Evolutionary conservation across 2,113 vertebrate genomes (phyloP).

Genomic region (Periophthalmus modestus): DNA sequence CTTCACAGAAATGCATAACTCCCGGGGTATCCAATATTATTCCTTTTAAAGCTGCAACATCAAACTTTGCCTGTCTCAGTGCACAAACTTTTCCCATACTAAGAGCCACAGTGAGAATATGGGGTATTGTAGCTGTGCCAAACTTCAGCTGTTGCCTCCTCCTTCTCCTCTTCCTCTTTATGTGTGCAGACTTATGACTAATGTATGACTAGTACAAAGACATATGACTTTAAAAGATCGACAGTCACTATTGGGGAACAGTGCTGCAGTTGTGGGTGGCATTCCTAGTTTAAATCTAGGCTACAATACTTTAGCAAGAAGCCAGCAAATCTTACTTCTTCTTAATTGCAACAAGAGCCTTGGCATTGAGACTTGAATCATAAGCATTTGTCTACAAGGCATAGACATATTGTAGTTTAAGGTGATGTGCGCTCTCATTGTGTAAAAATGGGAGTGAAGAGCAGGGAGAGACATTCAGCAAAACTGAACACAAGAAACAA

Average conservation of each 20-base stretch:
- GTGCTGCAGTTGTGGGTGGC: neutral
- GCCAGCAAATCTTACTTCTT: no score
- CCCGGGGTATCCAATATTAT: constrained; percentile 51
- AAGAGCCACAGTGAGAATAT: constrained; percentile 55
- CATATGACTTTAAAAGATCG: constrained; percentile 41
- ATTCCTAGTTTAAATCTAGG: neutral
- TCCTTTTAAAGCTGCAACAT: constrained; percentile 64
- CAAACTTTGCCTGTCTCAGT: constrained; percentile 55
- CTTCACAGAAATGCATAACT: constrained; percentile 48
- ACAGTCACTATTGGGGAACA: constrained; percentile 29
- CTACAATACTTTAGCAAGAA: no score
- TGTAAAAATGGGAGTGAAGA: no score
- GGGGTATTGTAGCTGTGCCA: constrained; percentile 55
- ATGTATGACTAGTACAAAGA: constrained; percentile 49
- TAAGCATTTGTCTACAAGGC: no score
- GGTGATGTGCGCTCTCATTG: no score
- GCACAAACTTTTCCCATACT: constrained; percentile 60
- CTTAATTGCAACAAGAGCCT: no score
- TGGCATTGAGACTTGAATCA: no score
- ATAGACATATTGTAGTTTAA: no score
- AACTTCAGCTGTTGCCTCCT: constrained; percentile 43
- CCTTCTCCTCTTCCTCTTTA: constrained; percentile 1
- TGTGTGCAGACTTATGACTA: constrained; percentile 31
- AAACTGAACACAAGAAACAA: no score
- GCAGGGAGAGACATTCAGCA: no score